Evolutionary conservation across 2,888 invertebrate species (phyloP).

Genomic region (Laothoe populi): DNA sequence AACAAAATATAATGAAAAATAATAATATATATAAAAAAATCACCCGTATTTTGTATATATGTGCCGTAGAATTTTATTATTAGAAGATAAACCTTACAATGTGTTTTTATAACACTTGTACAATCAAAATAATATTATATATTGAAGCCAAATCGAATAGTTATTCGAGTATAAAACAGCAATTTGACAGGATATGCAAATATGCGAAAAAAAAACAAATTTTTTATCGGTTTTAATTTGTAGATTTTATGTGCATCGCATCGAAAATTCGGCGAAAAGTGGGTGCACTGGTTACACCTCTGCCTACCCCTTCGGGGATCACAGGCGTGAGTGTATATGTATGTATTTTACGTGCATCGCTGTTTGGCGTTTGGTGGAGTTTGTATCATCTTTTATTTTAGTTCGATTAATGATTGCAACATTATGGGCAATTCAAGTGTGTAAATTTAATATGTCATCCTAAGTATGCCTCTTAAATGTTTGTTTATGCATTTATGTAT

Average conservation of each 20-base stretch:
- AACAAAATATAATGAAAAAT: constrained; percentile 23
- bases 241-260: background rate
- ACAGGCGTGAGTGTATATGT: no score
- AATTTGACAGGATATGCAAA: constrained; percentile 19
- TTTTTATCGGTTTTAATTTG: background rate
- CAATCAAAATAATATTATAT: background rate
- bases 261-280: no score
- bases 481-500: no score
- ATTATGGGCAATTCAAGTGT: background rate
- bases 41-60: constrained; percentile 21
- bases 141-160: constrained; percentile 6
- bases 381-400: background rate
- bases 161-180: constrained; percentile 13
- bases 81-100: constrained; percentile 6
- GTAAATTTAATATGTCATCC: no score
- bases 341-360: constrained; percentile 5
- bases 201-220: constrained; percentile 14
- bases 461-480: no score
- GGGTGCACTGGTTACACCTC: no score
- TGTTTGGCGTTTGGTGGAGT: background rate
- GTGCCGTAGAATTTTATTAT: constrained; percentile 7
- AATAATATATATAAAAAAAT: constrained; percentile 16
- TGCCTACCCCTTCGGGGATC: no score
- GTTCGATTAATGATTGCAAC: no score
- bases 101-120: constrained; percentile 12